These are phyloP conservation scores for Eupelmus urozonus DNA, from an alignment of 2,888 invertebrate species.

Conservation along the genomic window DNA sequence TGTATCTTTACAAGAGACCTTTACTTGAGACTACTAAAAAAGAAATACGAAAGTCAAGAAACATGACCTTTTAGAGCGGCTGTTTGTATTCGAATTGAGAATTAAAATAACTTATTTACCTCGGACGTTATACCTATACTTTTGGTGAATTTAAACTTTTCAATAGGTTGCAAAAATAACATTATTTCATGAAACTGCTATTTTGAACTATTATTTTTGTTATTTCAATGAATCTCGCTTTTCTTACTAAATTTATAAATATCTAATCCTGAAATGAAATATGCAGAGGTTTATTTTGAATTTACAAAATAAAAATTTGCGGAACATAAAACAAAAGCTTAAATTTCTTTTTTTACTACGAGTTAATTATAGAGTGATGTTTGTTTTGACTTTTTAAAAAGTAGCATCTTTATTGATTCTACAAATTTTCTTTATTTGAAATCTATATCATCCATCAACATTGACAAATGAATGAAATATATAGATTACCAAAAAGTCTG, in stretches of 20 bases:
- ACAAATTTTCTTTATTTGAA: not conserved
- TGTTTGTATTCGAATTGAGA: slow-evolving; percentile 9
- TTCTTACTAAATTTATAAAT: not conserved
- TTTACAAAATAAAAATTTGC: not conserved
- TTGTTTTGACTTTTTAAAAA: too few species aligned
- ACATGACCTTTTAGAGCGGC: slow-evolving; percentile 19
- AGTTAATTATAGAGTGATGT: too few species aligned
- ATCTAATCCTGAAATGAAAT: not conserved
- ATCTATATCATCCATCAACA: not conserved
- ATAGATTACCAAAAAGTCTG: too few species aligned
- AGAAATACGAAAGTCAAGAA: slow-evolving; percentile 19
- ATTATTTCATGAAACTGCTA: not conserved
- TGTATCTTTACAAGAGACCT: slow-evolving; percentile 22
- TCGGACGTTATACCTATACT: not conserved
- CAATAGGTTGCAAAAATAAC: too few species aligned
- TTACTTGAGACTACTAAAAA: slow-evolving; percentile 41
- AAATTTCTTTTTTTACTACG: too few species aligned
- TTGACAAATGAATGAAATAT: too few species aligned
- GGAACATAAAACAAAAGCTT: not conserved
- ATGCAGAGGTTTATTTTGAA: slow-evolving; percentile 9
- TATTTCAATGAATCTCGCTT: not conserved
- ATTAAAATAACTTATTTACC: slow-evolving; percentile 3
- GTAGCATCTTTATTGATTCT: not conserved
- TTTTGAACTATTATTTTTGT: slow-evolving; percentile 16
- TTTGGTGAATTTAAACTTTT: too few species aligned